phyloP scores from a whole-genome alignment of 1,140 invertebrate species.

The Drosophila eugracilis region DNA sequence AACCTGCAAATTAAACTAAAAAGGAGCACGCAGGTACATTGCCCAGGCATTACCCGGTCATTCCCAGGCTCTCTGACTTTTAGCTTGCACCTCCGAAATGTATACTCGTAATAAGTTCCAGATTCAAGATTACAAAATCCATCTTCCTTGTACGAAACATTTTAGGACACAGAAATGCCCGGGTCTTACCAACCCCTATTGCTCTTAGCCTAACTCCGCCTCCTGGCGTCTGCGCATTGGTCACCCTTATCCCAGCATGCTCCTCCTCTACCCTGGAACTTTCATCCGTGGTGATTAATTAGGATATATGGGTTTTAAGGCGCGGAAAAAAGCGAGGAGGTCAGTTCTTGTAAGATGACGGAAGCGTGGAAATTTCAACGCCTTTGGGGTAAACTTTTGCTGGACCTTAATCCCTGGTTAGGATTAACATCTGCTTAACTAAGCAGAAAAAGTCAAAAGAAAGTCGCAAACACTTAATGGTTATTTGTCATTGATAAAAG shows the following conservation, averaged over 20 bases:
- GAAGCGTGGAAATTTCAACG: conserved; percentile 68
- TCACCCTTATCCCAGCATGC: too few relatives aligned
- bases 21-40: not conserved
- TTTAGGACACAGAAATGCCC: not conserved
- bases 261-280: not conserved
- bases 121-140: not conserved
- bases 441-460: not conserved
- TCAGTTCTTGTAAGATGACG: conserved; percentile 17
- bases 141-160: not conserved
- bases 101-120: too few relatives aligned
- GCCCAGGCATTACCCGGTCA: not conserved
- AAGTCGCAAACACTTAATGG: not conserved
- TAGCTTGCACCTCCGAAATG: too few relatives aligned
- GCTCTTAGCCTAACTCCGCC: conserved; percentile 14
- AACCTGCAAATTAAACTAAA: not conserved
- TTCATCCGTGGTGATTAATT: not conserved
- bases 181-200: not conserved
- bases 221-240: conserved; percentile 1
- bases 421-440: conserved; percentile 12
- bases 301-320: conserved; percentile 6
- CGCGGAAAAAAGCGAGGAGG: conserved; percentile 31
- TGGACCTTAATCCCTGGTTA: conserved; percentile 23
- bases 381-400: conserved; percentile 46
- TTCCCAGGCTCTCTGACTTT: not conserved
- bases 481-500: not conserved